Evolutionary conservation across 1,140 invertebrate species (phyloP).

Genomic region (Rhyzopertha dominica): DNA sequence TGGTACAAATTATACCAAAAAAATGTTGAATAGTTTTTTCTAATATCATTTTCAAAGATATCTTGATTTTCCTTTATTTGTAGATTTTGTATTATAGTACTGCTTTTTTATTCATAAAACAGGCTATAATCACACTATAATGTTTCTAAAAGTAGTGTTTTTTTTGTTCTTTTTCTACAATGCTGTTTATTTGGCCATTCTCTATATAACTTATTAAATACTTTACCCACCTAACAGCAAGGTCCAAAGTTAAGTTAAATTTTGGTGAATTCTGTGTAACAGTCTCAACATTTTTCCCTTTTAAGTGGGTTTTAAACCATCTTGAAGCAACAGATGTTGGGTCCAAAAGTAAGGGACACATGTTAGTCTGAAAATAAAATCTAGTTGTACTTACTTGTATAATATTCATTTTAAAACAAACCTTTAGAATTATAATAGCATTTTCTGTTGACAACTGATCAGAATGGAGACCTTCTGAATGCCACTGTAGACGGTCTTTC

Average conservation of each 20-base stretch:
- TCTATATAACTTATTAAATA: no score
- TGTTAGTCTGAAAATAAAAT: constrained; percentile 46
- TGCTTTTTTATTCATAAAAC: no score
- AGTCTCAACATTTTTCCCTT: constrained; percentile 62
- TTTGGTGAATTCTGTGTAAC: constrained; percentile 74
- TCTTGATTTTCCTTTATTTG: no score
- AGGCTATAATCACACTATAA: no score
- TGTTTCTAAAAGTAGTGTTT: no score
- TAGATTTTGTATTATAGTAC: no score
- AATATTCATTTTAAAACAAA: constrained; percentile 37
- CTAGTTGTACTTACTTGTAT: constrained; percentile 16
- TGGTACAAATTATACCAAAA: no score
- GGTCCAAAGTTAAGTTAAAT: constrained; percentile 78
- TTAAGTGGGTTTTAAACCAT: constrained; percentile 76
- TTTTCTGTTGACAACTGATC: constrained; percentile 79
- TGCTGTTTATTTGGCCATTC: no score
- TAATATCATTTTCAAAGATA: no score
- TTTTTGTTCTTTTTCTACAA: no score
- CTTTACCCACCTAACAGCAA: constrained; percentile 63
- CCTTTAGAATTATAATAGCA: constrained; percentile 72
- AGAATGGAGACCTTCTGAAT: constrained; percentile 74
- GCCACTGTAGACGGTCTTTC: constrained; percentile 81
- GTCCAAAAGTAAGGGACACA: constrained; percentile 78
- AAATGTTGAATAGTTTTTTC: no score
- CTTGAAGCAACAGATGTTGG: constrained; percentile 76